These are phyloP conservation scores for Melanotaenia duboulayi DNA, from an alignment of 2,113 vertebrate species.

Conservation along the genomic window DNA sequence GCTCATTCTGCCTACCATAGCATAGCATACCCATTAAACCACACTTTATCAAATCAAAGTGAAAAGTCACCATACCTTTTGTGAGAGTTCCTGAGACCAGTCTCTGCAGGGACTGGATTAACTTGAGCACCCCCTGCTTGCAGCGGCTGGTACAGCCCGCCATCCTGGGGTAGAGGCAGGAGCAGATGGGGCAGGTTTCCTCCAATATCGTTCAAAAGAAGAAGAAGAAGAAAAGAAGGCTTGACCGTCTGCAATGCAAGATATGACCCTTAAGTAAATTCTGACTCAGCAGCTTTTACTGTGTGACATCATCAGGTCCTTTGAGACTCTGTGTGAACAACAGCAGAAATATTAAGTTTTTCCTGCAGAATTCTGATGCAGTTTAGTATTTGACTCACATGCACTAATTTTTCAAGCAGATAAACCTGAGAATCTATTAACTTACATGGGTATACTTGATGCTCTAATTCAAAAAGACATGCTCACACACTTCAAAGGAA, in stretches of 20 bases:
- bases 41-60: background rate
- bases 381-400: background rate
- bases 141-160: slow-evolving; percentile 90
- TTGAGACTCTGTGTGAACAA: background rate
- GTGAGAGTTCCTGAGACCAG: slow-evolving; percentile 91
- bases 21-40: no score
- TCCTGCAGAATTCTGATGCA: background rate
- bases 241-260: background rate
- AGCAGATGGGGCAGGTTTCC: slow-evolving; percentile 13
- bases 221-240: background rate
- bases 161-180: slow-evolving; percentile 78
- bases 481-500: background rate
- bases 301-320: slow-evolving; percentile 33
- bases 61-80: slow-evolving; percentile 86
- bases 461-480: background rate
- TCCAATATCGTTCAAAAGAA: slow-evolving; percentile 15
- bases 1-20: background rate
- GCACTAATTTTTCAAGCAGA: background rate
- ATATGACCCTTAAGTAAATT: background rate
- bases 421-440: slow-evolving; percentile 4
- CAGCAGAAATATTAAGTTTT: slow-evolving; percentile 3
- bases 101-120: slow-evolving; percentile 90
- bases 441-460: background rate
- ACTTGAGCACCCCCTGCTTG: slow-evolving; percentile 90
- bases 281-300: slow-evolving; percentile 15